phyloP scores from a whole-genome alignment of 2,888 invertebrate genomes.

The Cataglyphis cursor region DNA sequence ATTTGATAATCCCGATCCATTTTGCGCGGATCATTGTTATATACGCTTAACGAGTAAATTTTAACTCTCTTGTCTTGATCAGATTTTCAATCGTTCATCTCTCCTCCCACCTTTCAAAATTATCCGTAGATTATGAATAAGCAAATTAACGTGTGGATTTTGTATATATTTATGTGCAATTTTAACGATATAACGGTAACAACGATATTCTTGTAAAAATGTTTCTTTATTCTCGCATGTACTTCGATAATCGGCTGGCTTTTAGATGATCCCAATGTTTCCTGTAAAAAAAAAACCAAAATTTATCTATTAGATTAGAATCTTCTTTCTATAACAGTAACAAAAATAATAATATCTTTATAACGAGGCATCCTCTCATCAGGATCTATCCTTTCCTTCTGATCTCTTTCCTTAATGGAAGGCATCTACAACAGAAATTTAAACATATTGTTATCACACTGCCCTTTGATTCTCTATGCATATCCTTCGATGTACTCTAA shows the following conservation, averaged over 20 bases:
- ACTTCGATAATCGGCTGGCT: not conserved
- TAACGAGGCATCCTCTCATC: not conserved
- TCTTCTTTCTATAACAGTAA: not conserved
- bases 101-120: constrained; percentile 37
- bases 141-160: constrained; percentile 74
- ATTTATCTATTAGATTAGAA: not conserved
- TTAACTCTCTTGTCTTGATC: constrained; percentile 60
- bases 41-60: constrained; percentile 60
- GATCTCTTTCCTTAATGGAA: not conserved
- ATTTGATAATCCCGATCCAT: constrained; percentile 21
- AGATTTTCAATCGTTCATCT: constrained; percentile 54
- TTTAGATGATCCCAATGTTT: not conserved
- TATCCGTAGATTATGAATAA: constrained; percentile 59
- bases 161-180: constrained; percentile 78
- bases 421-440: constrained; percentile 31
- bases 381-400: not conserved
- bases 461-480: constrained; percentile 81
- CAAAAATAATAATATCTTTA: not conserved
- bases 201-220: constrained; percentile 27
- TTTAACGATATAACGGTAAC: constrained; percentile 77
- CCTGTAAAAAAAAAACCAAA: not conserved
- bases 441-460: constrained; percentile 82
- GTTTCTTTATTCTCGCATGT: not conserved
- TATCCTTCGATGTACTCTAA: constrained; percentile 86
- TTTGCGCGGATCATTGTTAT: constrained; percentile 38